Evolutionary conservation across 2,797 vertebrate species (phyloP), one percentile per base, ranked within the genome.

Genomic region (Notolabrus celidotus): DNA sequence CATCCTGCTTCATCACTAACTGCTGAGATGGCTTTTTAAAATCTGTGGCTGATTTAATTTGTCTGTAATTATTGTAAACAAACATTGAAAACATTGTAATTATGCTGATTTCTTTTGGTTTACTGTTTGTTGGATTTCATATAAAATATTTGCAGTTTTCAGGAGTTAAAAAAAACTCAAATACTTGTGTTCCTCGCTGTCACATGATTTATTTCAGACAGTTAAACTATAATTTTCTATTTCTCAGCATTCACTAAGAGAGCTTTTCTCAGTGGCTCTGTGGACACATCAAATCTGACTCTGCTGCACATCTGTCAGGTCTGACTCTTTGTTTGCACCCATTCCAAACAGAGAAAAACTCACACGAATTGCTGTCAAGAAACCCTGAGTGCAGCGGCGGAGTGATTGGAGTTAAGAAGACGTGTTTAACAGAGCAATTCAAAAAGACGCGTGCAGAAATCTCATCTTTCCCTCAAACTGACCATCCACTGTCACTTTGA

Each of bases 31-130:
- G 38, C 42, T 41, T 78, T 63, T 60, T 7, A 4, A 68, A 72
- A 54, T 51, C 27, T 66, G 3, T 25, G 14, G 17, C 22, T 57
- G 63, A 70, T 65, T 64, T 58, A 46, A 67, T 76, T 67, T 45
- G 50, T 27, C 55, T 75, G 49, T 56, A 75, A 73, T 73, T 51
- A 70, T 20, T 45, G 50, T 12, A 52, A 73, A 72, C 57, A 58
- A 16, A 64, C 31, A 31, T 31, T 8, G 7, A 6, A 31, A 31
- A 70, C 71, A 73, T 17, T 42, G 0, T 39, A 52, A 53, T 82
- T 54, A 58, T 2, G 11, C 23, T 77, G 0, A 23, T 57, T 52
- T 46, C 27, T 60, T 73, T 46, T 43, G 41, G 29, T 43, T 22
- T 23, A 33, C 17, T 14, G 27, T 11, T 23, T 31, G 23, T 10